Percentiles rank a stretch among this genome's conserved stretches.
Conservation (phyloP, 2,888 invertebrate species). For the Eristalis arbustorum region DNA sequence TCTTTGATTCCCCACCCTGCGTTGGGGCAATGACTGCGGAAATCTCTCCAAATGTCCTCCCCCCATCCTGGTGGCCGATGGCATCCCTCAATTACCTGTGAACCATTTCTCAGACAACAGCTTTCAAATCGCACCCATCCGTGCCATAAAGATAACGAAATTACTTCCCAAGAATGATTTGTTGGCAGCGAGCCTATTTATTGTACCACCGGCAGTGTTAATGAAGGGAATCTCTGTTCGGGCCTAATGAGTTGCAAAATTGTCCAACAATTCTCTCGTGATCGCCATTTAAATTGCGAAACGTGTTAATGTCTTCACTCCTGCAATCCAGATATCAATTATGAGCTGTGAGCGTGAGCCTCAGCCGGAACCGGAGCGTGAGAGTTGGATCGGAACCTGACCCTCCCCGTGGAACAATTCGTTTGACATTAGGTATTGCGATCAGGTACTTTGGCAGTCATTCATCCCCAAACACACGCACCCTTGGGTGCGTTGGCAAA, state of each 20-base stretch:
- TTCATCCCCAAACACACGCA: slow-evolving; percentile 16
- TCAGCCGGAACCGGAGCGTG: no score
- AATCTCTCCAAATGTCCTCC: slow-evolving; percentile 13
- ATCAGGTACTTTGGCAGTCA: slow-evolving; percentile 38
- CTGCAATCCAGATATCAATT: slow-evolving; percentile 31
- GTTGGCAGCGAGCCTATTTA: background rate
- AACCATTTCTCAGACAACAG: background rate
- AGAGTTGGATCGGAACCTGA: background rate
- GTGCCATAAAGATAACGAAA: slow-evolving; percentile 18
- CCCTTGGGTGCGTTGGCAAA: slow-evolving; percentile 44
- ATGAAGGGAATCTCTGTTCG: background rate
- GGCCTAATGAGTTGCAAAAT: slow-evolving; percentile 28
- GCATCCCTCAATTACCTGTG: background rate
- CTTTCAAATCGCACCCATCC: background rate
- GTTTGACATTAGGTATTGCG: slow-evolving; percentile 20
- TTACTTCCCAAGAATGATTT: background rate
- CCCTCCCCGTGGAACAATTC: background rate
- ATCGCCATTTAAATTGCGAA: slow-evolving; percentile 27
- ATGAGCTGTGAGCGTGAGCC: background rate
- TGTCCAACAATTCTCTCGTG: slow-evolving; percentile 5
- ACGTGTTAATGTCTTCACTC: slow-evolving; percentile 1
- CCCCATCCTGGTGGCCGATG: background rate
- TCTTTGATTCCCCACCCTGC: background rate
- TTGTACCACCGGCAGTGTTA: background rate
- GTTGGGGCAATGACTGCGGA: background rate